Base-by-base conservation (phyloP, 2,888 invertebrate species). In the Erebia epiphron region DNA sequence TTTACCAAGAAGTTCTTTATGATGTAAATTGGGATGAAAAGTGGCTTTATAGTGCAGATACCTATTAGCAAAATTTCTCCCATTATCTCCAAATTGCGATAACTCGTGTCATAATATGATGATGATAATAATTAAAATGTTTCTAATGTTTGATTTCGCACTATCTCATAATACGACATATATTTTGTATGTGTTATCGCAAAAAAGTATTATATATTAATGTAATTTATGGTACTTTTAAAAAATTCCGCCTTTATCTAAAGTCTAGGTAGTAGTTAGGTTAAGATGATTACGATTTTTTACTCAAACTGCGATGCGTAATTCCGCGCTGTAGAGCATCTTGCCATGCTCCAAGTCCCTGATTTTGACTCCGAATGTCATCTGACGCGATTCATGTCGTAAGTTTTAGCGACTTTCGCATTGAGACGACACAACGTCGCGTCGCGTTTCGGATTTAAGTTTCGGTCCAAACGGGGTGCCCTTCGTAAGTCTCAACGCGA, bases 101-200 rank as follows among this genome's bases (percentile, higher is more conserved):
- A 21, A 35, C 3, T 58, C 57, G 8, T 35, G 57, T 58, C 35
- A 58, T 7, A 58, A 58, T 58, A 58, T 58, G 7, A 14, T 58
- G 7, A 14, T 7, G 13, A 35, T 58, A n/a, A 58, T 58, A n/a
- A 26, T 35, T n/a, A 43, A 43, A 61, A 43, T 11, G n/a, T 60
- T 11, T 16, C 13, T 43, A 46, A 61, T 61, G 43, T 43, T 61
- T 18, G 16, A 43, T 61, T 61, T 61, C 43, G 18, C 61, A 43
- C 46, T 61, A 61, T 43, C 43, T 61, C 10, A 61, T 11, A 9
- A 46, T 43, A 43, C 43, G 43, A 61, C 43, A 61, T 46, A 46
- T 46, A 11, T 4, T 10, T n/a, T n/a, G n/a, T n/a, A n/a, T n/a
- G 16, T 60, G 60, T 60, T 60, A 60, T 43, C 60, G 11, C 16